Conservation (phyloP, 2,113 vertebrate species). For the Malurus alboscapulatus region DNA sequence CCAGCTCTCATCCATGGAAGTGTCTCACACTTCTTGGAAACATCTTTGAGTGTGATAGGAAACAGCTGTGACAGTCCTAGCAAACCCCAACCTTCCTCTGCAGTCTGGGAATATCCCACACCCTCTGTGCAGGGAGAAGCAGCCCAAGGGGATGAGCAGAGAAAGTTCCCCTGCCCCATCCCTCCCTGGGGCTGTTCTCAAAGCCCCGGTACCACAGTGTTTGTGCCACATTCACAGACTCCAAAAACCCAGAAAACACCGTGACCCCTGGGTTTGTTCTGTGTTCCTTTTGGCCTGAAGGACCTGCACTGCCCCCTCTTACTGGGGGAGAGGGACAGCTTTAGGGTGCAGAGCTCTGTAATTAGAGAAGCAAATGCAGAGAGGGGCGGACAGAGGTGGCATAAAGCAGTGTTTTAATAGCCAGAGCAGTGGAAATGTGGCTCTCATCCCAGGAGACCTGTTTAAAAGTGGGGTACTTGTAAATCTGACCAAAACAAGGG, state of each 20-base stretch:
- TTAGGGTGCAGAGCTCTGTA: neutral
- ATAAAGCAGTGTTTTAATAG: neutral
- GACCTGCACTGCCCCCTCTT: accelerated
- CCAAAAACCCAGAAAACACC: neutral
- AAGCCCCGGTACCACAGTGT: neutral
- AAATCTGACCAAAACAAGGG: neutral
- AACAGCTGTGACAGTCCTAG: neutral
- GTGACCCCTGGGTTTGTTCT: neutral
- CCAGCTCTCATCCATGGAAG: accelerated
- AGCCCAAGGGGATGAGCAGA: neutral
- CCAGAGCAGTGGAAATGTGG: neutral
- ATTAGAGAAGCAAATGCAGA: neutral
- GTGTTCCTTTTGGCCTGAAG: neutral
- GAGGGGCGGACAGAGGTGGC: neutral
- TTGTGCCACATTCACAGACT: neutral
- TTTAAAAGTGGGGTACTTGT: neutral
- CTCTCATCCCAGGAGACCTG: neutral
- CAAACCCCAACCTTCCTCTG: accelerated
- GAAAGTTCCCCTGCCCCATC: neutral
- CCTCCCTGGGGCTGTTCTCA: neutral
- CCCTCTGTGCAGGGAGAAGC: accelerated
- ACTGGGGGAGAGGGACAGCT: neutral
- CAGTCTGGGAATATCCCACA: neutral
- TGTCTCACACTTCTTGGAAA: neutral
- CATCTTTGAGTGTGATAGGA: neutral